Evolutionary conservation across 1,140 invertebrate species (phyloP).

Genomic region (Orussus abietinus): DNA sequence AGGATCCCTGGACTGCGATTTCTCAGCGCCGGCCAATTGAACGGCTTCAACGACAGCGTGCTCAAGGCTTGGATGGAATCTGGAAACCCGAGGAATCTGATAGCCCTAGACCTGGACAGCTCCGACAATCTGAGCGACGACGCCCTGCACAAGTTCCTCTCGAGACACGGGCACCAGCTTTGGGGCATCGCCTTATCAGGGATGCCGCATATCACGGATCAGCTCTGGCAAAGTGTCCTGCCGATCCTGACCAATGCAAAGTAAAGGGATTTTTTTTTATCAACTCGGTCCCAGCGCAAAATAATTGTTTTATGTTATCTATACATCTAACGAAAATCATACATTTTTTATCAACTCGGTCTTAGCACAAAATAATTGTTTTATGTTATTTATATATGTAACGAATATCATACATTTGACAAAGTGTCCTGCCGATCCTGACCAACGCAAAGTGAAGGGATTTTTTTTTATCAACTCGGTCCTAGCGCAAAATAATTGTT

Average conservation of each 20-base stretch:
- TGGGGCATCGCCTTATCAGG: constrained; percentile 85
- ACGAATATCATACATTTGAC: too few species aligned
- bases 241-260: constrained; percentile 86
- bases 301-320: too few species aligned
- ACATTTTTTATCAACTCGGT: too few species aligned
- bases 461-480: too few species aligned
- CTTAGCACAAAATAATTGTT: too few species aligned
- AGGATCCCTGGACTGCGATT: constrained; percentile 85
- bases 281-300: too few species aligned
- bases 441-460: too few species aligned
- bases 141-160: constrained; percentile 85
- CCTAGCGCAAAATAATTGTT: too few species aligned
- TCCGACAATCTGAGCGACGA: constrained; percentile 95
- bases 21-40: constrained; percentile 91
- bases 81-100: constrained; percentile 80
- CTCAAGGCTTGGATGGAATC: constrained; percentile 85
- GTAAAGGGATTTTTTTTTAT: constrained; percentile 54
- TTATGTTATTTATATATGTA: too few species aligned
- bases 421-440: too few species aligned
- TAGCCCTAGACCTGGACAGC: constrained; percentile 88
- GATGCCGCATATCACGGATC: constrained; percentile 97
- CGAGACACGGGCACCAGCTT: constrained; percentile 82
- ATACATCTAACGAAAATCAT: too few species aligned
- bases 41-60: constrained; percentile 94
- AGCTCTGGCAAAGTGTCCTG: constrained; percentile 90